These are phyloP conservation scores for Folsomia manolachei DNA, from an alignment of 2,888 invertebrate genomes.

Conservation along the genomic window DNA sequence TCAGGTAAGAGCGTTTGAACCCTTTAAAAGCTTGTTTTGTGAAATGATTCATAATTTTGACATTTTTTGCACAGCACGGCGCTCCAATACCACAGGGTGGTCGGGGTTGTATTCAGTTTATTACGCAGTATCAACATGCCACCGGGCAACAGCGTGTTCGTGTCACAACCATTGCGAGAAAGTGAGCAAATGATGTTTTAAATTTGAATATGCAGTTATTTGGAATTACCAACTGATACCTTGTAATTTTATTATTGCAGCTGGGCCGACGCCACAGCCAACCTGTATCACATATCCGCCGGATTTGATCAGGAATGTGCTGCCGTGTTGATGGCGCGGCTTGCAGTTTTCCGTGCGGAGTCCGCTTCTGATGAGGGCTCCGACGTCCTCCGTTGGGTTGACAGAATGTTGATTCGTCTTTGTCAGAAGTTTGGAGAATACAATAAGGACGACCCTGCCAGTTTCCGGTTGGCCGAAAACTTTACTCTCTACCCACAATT, in stretches of 20 bases:
- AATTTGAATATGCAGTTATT: not conserved
- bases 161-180: constrained; percentile 95
- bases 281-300: constrained; percentile 85
- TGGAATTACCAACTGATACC: not conserved
- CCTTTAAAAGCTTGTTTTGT: too few relatives aligned
- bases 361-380: constrained; percentile 86
- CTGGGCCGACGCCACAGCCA: constrained; percentile 92
- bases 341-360: constrained; percentile 94
- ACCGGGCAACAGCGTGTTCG: constrained; percentile 91
- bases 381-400: constrained; percentile 97
- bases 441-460: constrained; percentile 93
- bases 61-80: constrained; percentile 67
- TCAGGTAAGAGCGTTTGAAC: too few relatives aligned
- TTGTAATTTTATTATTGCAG: constrained; percentile 56
- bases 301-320: constrained; percentile 98
- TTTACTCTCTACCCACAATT: constrained; percentile 99
- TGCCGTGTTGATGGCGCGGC: constrained; percentile 93
- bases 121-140: constrained; percentile 97
- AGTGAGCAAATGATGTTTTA: constrained; percentile 60
- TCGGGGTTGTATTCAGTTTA: constrained; percentile 94
- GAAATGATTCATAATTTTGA: not conserved
- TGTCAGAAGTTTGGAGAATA: constrained; percentile 99
- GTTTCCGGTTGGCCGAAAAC: constrained; percentile 92
- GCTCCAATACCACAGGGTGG: constrained; percentile 94
- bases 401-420: constrained; percentile 94